Percentiles rank a stretch among this genome's conserved stretches.
These are phyloP conservation scores for Mormoops blainvillei DNA, from an alignment of 2,113 vertebrate species.

Conservation along the genomic window DNA sequence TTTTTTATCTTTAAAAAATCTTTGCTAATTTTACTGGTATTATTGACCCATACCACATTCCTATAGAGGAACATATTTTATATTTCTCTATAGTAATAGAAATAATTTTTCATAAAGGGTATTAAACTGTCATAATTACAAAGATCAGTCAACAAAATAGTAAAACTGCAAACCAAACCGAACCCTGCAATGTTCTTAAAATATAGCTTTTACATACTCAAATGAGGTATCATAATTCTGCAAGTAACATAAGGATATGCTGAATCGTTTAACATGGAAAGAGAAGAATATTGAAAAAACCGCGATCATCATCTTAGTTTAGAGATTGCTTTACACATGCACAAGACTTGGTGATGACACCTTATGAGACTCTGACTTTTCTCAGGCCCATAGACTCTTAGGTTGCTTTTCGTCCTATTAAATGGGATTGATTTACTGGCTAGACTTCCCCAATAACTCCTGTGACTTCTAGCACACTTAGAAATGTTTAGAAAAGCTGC, in stretches of 20 bases:
- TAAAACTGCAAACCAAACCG: not conserved
- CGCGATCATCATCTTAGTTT: not conserved
- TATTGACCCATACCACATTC: not conserved
- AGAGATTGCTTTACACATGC: slow-evolving; percentile 64
- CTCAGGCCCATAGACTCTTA: slow-evolving; percentile 14
- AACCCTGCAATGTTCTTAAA: not conserved
- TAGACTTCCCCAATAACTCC: slow-evolving; percentile 76
- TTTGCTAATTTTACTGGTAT: not conserved
- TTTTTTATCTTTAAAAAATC: not conserved
- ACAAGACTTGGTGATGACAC: slow-evolving; percentile 62
- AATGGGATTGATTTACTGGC: slow-evolving; percentile 65
- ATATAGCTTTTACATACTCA: not conserved
- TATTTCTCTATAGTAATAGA: not conserved
- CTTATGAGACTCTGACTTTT: slow-evolving; percentile 69
- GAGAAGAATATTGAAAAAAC: not conserved
- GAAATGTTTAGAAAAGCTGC: slow-evolving; percentile 77
- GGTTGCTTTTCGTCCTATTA: slow-evolving; percentile 56
- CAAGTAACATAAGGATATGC: not conserved
- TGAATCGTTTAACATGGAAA: not conserved
- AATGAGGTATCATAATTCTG: not conserved
- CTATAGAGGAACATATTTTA: not conserved
- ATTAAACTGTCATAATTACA: not conserved
- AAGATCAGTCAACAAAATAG: not conserved
- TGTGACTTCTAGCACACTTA: slow-evolving; percentile 78
- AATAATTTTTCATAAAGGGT: not conserved